Percentiles rank a stretch among this genome's conserved stretches.
Conservation (phyloP, 2,797 vertebrate genomes). For the Squalus acanthias region DNA sequence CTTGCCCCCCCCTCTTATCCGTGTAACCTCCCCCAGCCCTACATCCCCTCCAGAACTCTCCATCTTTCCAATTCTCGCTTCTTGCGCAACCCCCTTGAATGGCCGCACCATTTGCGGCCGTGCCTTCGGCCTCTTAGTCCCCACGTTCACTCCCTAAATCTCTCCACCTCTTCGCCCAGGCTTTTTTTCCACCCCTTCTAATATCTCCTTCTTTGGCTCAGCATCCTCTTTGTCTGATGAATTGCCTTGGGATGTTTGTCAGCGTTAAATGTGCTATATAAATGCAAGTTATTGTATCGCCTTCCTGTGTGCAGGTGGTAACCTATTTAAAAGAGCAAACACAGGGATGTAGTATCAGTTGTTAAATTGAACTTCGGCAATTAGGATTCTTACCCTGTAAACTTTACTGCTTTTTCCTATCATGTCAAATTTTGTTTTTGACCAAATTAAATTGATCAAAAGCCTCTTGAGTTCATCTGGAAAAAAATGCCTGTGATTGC, state of each 20-base stretch:
- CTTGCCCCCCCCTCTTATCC: not conserved
- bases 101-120: no score
- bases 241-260: no score
- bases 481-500: not conserved
- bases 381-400: not conserved
- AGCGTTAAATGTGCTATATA: no score
- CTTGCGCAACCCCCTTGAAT: no score
- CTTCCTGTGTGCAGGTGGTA: not conserved
- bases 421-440: not conserved
- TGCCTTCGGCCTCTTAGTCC: no score
- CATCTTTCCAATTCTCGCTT: not conserved
- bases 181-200: no score
- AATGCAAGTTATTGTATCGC: no score
- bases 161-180: no score
- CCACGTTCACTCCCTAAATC: no score
- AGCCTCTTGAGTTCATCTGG: not conserved
- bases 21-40: not conserved
- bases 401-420: not conserved
- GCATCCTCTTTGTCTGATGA: no score
- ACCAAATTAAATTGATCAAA: not conserved
- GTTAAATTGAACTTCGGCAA: not conserved
- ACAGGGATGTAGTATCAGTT: not conserved
- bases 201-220: no score
- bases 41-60: not conserved
- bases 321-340: not conserved